These are phyloP conservation scores for Hylomyscus alleni DNA, from an alignment of 2,797 vertebrate species.

Conservation along the genomic window DNA sequence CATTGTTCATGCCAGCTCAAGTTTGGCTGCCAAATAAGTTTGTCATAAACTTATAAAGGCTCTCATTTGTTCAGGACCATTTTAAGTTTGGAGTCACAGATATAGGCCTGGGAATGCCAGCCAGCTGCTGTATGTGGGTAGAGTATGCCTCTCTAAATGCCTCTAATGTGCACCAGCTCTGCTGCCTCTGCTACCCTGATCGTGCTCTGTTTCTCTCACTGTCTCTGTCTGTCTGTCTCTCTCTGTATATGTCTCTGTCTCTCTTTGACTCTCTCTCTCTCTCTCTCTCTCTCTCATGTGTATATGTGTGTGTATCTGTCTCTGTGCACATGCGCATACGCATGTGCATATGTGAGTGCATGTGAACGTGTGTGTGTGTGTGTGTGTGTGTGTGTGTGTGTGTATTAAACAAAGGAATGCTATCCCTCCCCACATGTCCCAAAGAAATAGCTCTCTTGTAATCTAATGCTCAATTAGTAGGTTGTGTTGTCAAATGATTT, in stretches of 20 bases:
- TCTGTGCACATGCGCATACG: too few species aligned
- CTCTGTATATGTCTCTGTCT: fast-evolving
- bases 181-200: not conserved
- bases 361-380: not conserved
- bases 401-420: not conserved
- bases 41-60: slow-evolving; percentile 33
- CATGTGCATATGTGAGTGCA: not conserved
- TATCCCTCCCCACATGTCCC: not conserved
- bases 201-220: not conserved
- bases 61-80: slow-evolving; percentile 53
- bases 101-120: not conserved
- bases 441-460: slow-evolving; percentile 10
- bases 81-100: slow-evolving; percentile 20
- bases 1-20: slow-evolving; percentile 41
- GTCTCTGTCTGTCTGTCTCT: not conserved
- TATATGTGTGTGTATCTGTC: not conserved
- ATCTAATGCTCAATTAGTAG: not conserved
- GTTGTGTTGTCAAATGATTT: slow-evolving; percentile 37
- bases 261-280: too few species aligned
- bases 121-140: not conserved
- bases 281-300: not conserved
- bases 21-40: slow-evolving; percentile 53
- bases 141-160: not conserved
- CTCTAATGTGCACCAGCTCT: not conserved
- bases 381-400: not conserved